Percentiles rank a stretch among this genome's conserved stretches.
Evolutionary conservation across 2,888 invertebrate species (phyloP).

Genomic region (Campoplex capitator): DNA sequence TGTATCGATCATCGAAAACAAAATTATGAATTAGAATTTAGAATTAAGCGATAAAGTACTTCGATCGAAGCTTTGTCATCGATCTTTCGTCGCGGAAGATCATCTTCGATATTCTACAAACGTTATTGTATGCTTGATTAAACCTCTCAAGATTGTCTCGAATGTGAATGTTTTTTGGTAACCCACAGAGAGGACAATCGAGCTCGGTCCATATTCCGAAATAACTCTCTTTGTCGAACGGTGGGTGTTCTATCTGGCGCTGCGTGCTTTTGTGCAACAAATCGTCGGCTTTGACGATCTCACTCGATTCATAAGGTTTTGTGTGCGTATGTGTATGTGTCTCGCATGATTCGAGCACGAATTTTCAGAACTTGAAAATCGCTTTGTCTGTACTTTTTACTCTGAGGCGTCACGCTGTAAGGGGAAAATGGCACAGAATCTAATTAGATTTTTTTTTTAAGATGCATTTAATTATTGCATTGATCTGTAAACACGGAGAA

Average conservation of each 20-base stretch:
- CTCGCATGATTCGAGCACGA: slow-evolving; percentile 38
- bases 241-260: slow-evolving; percentile 61
- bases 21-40: not conserved
- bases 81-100: not conserved
- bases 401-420: not conserved
- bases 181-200: slow-evolving; percentile 40
- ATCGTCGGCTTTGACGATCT: slow-evolving; percentile 30
- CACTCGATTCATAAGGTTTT: not conserved
- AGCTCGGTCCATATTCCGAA: slow-evolving; percentile 2
- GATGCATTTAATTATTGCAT: not conserved
- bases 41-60: too few species aligned
- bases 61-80: not conserved
- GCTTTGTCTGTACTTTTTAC: slow-evolving; percentile 16
- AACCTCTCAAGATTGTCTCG: slow-evolving; percentile 1
- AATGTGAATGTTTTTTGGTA: slow-evolving; percentile 42
- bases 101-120: not conserved
- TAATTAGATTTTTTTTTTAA: not conserved
- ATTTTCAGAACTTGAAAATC: slow-evolving; percentile 53
- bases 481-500: not conserved
- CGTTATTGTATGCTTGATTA: not conserved
- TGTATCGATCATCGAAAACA: not conserved
- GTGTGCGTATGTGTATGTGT: not conserved
- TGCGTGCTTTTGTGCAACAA: slow-evolving; percentile 44
- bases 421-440: slow-evolving; percentile 8
- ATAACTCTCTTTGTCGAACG: slow-evolving; percentile 37